A percentile compares a stretch with the other conserved stretches of the same genome.
Conservation (phyloP, 2,888 invertebrate species). For the Ornithoptera priamus region DNA sequence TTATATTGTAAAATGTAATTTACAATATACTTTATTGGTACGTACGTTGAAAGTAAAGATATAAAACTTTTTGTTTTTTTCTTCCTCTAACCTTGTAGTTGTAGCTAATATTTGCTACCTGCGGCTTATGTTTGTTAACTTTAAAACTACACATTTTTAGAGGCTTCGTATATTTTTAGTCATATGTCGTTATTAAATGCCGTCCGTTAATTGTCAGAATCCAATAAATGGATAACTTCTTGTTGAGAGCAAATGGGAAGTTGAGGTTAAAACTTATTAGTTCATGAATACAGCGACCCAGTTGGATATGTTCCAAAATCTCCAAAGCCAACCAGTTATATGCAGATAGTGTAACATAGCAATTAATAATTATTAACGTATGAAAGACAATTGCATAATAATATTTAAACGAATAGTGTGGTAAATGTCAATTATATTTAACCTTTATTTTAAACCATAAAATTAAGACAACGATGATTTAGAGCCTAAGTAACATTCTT, state of each 20-base stretch:
- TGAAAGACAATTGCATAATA: not conserved
- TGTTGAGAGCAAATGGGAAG: slow-evolving; percentile 5
- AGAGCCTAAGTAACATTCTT: too few species aligned
- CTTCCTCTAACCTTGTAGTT: too few species aligned
- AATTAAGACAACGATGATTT: too few species aligned
- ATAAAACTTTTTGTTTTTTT: too few species aligned
- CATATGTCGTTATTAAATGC: not conserved
- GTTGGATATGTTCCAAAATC: slow-evolving; percentile 11
- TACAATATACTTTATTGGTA: too few species aligned
- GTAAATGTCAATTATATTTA: too few species aligned
- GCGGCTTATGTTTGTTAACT: not conserved
- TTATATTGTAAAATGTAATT: too few species aligned
- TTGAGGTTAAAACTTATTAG: slow-evolving; percentile 1
- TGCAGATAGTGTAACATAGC: not conserved
- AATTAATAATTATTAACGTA: not conserved
- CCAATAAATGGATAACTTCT: not conserved
- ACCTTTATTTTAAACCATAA: too few species aligned
- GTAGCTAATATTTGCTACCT: too few species aligned
- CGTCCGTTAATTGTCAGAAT: not conserved
- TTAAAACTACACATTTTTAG: not conserved
- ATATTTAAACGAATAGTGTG: too few species aligned
- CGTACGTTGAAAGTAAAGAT: too few species aligned
- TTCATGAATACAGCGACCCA: not conserved
- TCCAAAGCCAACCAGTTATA: not conserved
- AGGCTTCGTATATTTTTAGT: not conserved